Evolutionary conservation across 2,797 vertebrate genomes (phyloP).

Genomic region (Eupleurogrammus muticus): DNA sequence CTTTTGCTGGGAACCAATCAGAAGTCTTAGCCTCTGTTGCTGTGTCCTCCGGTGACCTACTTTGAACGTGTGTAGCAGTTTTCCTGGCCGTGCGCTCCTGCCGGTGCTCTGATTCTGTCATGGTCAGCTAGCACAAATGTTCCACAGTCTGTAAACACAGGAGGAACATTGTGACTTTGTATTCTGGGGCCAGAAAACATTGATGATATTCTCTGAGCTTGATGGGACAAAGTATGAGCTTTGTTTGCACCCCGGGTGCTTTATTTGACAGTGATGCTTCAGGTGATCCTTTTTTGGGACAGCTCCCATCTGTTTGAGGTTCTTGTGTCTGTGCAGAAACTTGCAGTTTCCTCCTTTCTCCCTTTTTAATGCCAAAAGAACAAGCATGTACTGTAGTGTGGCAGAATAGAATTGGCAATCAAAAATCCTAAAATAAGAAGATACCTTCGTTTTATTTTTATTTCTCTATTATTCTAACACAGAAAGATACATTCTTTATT

Average conservation of each 20-base stretch:
- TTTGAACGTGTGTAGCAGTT: constrained; percentile 21
- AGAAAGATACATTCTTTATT: too few relatives aligned
- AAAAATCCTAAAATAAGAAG: too few relatives aligned
- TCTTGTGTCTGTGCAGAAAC: not conserved
- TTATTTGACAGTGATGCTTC: too few relatives aligned
- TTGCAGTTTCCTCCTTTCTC: not conserved
- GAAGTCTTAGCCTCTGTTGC: constrained; percentile 4
- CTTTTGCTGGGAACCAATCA: constrained; percentile 18
- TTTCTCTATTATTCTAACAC: too few relatives aligned
- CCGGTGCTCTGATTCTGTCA: not conserved
- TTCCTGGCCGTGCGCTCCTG: constrained; percentile 14
- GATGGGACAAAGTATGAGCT: not conserved
- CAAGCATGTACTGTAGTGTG: too few relatives aligned
- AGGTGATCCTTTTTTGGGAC: not conserved
- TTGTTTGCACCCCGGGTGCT: too few relatives aligned
- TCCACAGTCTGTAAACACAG: constrained; percentile 8
- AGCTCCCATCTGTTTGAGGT: not conserved
- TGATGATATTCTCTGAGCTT: not conserved
- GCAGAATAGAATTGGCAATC: too few relatives aligned
- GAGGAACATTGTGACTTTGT: not conserved
- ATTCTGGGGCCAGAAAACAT: not conserved
- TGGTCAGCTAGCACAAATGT: constrained; percentile 3
- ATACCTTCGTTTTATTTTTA: too few relatives aligned
- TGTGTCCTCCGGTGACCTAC: constrained; percentile 20
- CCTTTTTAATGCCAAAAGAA: too few relatives aligned